A percentile compares a stretch with the other conserved stretches of the same genome.
These are phyloP conservation scores for Drosophila nikananu DNA, from an alignment of 1,140 invertebrate genomes.

Conservation along the genomic window DNA sequence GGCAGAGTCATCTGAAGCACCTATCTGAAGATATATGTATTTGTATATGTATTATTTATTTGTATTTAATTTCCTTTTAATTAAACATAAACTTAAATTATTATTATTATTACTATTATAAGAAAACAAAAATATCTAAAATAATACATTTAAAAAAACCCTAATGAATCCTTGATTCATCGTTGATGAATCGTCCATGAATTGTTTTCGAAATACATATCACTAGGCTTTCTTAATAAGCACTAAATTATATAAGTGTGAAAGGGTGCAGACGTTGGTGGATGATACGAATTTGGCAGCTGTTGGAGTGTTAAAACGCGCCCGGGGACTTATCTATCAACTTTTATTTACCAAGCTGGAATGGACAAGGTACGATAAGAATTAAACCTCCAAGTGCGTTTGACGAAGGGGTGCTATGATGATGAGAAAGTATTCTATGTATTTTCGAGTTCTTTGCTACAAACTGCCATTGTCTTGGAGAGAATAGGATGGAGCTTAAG, in stretches of 20 bases:
- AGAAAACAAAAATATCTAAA: no score
- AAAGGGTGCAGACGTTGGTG: background rate
- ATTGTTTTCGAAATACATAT: no score
- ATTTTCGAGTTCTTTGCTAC: slow-evolving; percentile 21
- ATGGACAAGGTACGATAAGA: slow-evolving; percentile 68
- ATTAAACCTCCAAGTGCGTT: slow-evolving; percentile 62
- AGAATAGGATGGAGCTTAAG: slow-evolving; percentile 30
- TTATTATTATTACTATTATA: no score
- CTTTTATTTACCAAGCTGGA: slow-evolving; percentile 55
- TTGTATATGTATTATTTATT: no score
- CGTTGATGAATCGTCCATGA: no score
- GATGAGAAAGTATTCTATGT: slow-evolving; percentile 5
- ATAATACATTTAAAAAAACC: no score
- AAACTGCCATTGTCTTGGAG: slow-evolving; percentile 34
- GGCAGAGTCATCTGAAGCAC: no score
- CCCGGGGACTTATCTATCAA: background rate
- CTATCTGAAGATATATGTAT: no score
- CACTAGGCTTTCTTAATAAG: slow-evolving; percentile 39
- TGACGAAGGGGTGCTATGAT: slow-evolving; percentile 18
- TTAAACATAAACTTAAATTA: no score
- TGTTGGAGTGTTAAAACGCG: slow-evolving; percentile 24
- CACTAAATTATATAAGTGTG: slow-evolving; percentile 4
- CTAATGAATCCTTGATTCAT: no score
- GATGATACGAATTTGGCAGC: slow-evolving; percentile 56
- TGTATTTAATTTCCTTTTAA: no score